Evolutionary conservation across 2,888 invertebrate genomes (phyloP).

Genomic region (Leucophora obtusa): DNA sequence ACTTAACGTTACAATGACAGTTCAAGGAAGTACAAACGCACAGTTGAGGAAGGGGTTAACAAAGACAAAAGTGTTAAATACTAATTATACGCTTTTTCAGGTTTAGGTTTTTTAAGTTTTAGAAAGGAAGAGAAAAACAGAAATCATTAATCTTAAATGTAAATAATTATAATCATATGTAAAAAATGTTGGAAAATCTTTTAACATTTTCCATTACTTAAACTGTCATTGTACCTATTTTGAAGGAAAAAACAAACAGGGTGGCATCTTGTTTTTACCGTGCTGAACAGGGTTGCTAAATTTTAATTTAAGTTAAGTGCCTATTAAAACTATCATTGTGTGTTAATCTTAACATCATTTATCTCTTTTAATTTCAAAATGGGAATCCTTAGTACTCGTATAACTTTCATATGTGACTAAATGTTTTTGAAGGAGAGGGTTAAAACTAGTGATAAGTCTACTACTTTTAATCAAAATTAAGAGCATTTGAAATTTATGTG

Average conservation of each 20-base stretch:
- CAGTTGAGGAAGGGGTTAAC: constrained; percentile 15
- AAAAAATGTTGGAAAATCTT: constrained; percentile 3
- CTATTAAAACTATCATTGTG: constrained; percentile 55
- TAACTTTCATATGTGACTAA: background rate
- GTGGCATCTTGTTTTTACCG: constrained; percentile 35
- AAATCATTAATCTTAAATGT: constrained; percentile 58
- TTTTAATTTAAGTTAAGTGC: constrained; percentile 63
- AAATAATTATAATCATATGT: constrained; percentile 45
- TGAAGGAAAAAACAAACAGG: constrained; percentile 9
- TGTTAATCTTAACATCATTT: constrained; percentile 57
- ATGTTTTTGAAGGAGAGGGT: constrained; percentile 19
- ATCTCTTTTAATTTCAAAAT: constrained; percentile 34
- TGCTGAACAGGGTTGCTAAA: constrained; percentile 45
- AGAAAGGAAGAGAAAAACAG: constrained; percentile 9
- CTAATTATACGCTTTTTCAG: constrained; percentile 63
- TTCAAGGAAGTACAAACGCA: constrained; percentile 6
- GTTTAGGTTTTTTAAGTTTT: constrained; percentile 14
- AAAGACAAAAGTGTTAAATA: constrained; percentile 57
- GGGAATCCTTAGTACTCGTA: too few species aligned
- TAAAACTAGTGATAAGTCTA: background rate
- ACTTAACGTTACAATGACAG: constrained; percentile 19
- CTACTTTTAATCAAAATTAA: constrained; percentile 48
- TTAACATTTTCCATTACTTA: constrained; percentile 27
- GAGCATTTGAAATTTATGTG: constrained; percentile 21
- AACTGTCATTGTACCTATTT: constrained; percentile 17